These are phyloP conservation scores for Drymodes brunneopygia DNA, from an alignment of 2,113 vertebrate species.

Conservation along the genomic window DNA sequence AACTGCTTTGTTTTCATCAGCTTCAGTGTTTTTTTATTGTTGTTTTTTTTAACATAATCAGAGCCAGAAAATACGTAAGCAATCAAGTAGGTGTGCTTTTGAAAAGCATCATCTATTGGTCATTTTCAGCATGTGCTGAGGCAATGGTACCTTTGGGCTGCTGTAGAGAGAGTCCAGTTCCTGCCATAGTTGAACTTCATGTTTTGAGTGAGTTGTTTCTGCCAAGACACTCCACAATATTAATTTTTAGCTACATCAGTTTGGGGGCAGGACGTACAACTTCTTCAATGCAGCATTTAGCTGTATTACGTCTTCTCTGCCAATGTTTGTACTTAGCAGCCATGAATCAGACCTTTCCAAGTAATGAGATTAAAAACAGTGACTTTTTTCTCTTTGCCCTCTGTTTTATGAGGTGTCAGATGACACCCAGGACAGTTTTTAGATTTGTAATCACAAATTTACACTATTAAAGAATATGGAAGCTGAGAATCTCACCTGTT, in stretches of 20 bases:
- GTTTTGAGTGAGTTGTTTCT: neutral
- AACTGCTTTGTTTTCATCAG: neutral
- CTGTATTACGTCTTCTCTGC: neutral
- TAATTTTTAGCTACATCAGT: neutral
- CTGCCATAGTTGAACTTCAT: neutral
- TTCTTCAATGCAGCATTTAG: neutral
- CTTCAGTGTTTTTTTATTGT: neutral
- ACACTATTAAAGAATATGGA: neutral
- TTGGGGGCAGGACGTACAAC: neutral
- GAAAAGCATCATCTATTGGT: neutral
- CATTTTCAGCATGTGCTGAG: neutral
- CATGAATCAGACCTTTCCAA: neutral
- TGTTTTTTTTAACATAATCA: neutral
- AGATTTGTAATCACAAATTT: neutral
- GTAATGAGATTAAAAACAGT: neutral
- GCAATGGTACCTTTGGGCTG: neutral
- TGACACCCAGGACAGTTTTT: neutral
- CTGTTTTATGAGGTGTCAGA: neutral
- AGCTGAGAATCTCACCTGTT: neutral
- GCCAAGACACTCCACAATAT: neutral
- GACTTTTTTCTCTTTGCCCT: neutral
- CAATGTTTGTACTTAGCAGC: neutral
- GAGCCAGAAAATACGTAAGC: neutral
- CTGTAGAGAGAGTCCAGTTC: neutral
- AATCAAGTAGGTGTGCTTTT: neutral